Conservation (phyloP, 2,113 vertebrate genomes). For the Malaclemys terrapin region DNA sequence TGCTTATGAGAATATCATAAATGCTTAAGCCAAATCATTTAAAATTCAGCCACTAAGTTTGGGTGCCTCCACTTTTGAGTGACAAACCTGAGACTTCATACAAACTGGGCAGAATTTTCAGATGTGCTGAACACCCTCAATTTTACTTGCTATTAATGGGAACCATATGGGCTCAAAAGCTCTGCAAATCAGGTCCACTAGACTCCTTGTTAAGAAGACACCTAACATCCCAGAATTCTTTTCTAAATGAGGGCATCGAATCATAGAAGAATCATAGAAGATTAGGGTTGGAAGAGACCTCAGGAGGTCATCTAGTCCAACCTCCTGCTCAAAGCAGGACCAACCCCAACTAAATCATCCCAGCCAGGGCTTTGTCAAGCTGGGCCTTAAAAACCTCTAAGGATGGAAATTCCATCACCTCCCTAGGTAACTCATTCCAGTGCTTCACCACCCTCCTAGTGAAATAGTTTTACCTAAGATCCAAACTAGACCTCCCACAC, state of each 20-base stretch:
- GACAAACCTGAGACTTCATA: not conserved
- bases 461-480: too few relatives aligned
- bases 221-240: not conserved
- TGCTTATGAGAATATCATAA: not conserved
- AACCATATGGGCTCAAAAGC: not conserved
- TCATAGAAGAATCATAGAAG: too few relatives aligned
- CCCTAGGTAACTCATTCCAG: too few relatives aligned
- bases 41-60: not conserved
- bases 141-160: not conserved
- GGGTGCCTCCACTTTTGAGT: not conserved
- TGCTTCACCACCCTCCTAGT: too few relatives aligned
- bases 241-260: not conserved
- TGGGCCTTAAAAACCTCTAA: too few relatives aligned
- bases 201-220: slow-evolving; percentile 3
- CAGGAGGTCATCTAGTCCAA: too few relatives aligned
- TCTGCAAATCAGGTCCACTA: not conserved
- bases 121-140: not conserved
- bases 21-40: not conserved
- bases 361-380: too few relatives aligned
- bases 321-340: too few relatives aligned
- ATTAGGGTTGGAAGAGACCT: too few relatives aligned
- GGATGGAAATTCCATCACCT: too few relatives aligned
- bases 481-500: too few relatives aligned
- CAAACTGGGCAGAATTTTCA: not conserved
- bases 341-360: too few relatives aligned